A percentile compares a stretch with the other conserved stretches of the same genome.
These are phyloP conservation scores for Drosophila littoralis DNA, from an alignment of 1,140 invertebrate species.

Conservation along the genomic window DNA sequence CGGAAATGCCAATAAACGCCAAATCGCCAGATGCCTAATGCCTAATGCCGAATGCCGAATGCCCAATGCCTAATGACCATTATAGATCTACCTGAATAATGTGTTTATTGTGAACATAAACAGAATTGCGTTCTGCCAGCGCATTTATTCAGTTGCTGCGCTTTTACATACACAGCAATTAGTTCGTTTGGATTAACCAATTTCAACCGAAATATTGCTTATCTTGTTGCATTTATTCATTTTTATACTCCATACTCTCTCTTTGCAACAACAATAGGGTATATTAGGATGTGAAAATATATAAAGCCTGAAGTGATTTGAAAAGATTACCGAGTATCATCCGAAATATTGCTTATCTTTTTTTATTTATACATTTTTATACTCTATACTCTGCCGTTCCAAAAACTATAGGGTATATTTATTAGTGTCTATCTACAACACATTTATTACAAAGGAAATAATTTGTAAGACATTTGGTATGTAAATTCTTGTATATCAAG, in stretches of 20 bases:
- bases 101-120: constrained; percentile 50
- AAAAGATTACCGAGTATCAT: constrained; percentile 10
- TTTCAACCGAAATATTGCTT: constrained; percentile 1
- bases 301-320: too few species aligned
- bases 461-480: too few species aligned
- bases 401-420: too few species aligned
- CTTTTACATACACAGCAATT: not conserved
- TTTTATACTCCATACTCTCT: constrained; percentile 1
- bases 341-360: not conserved
- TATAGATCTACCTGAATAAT: constrained; percentile 45
- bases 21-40: constrained; percentile 27
- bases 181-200: constrained; percentile 12
- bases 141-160: not conserved
- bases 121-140: constrained; percentile 1
- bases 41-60: not conserved
- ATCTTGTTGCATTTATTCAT: not conserved
- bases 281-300: too few species aligned
- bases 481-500: too few species aligned
- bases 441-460: too few species aligned
- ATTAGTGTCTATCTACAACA: too few species aligned
- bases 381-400: not conserved
- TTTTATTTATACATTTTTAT: not conserved
- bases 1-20: constrained; percentile 70
- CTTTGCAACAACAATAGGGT: too few species aligned
- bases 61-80: too few species aligned